Evolutionary conservation across 2,113 vertebrate species (phyloP).

Genomic region (Condylura cristata): DNA sequence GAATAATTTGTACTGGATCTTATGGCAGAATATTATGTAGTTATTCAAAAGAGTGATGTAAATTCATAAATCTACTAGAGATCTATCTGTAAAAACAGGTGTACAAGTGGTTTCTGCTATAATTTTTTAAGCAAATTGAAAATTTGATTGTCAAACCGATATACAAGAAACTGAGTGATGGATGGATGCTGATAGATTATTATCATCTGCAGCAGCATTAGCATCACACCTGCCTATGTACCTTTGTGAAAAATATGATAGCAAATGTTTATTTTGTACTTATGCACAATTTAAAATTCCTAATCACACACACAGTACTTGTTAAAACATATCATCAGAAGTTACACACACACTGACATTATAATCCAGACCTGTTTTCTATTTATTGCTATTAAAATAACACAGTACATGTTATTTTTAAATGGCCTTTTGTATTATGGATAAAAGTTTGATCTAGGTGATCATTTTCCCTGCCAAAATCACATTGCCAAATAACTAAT

Average conservation of each 20-base stretch:
- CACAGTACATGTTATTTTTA: not conserved
- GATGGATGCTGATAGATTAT: not conserved
- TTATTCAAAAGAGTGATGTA: not conserved
- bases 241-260: not conserved
- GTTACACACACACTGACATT: not conserved
- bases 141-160: not conserved
- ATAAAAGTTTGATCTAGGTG: conserved; percentile 2
- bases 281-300: not conserved
- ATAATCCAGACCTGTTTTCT: not conserved
- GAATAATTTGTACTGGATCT: not conserved
- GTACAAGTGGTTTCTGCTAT: not conserved
- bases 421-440: not conserved
- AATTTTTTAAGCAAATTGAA: conserved; percentile 12
- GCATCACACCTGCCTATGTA: not conserved
- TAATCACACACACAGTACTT: not conserved
- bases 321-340: not conserved
- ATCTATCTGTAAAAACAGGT: not conserved
- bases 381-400: not conserved
- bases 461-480: conserved; percentile 33
- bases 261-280: not conserved
- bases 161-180: not conserved
- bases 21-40: not conserved
- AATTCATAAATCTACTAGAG: not conserved
- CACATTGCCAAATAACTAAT: not conserved
- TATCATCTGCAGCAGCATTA: not conserved